These are phyloP conservation scores for Yponomeuta sedellus DNA, from an alignment of 2,888 invertebrate species.

Conservation along the genomic window DNA sequence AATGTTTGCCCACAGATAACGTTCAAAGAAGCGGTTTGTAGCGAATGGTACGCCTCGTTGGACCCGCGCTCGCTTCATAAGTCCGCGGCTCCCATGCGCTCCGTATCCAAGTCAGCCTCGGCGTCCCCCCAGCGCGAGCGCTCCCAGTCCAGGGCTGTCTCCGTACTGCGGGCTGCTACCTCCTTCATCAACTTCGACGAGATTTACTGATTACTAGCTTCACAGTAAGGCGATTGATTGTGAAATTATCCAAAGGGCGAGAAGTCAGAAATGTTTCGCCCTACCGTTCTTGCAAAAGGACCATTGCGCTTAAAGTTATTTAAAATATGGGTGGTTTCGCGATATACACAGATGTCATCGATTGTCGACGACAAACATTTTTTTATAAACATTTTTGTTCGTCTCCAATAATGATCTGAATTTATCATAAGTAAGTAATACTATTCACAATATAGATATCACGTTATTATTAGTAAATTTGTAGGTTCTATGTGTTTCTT, in stretches of 20 bases:
- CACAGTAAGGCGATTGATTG: neutral
- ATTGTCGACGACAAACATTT: no score
- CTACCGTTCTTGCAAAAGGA: no score
- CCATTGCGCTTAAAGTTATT: no score
- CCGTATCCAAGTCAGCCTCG: constrained; percentile 49
- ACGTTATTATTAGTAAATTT: no score
- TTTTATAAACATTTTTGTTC: no score
- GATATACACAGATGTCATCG: constrained; percentile 13
- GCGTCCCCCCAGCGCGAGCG: constrained; percentile 48
- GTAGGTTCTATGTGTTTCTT: no score
- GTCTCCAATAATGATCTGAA: no score
- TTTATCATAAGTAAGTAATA: no score
- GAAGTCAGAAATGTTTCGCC: no score
- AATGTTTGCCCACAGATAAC: constrained; percentile 39
- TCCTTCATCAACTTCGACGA: constrained; percentile 69
- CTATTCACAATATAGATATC: no score
- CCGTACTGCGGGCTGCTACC: constrained; percentile 57
- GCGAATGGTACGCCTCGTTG: constrained; percentile 62
- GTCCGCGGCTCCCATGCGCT: constrained; percentile 55
- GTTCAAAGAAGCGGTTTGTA: constrained; percentile 51
- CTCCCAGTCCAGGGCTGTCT: constrained; percentile 58
- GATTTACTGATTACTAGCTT: constrained; percentile 36
- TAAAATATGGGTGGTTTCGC: no score
- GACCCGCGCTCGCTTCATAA: constrained; percentile 54
- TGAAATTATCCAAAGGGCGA: no score